These are phyloP conservation scores for Cygnus atratus DNA, from an alignment of 2,113 vertebrate species.

Conservation along the genomic window DNA sequence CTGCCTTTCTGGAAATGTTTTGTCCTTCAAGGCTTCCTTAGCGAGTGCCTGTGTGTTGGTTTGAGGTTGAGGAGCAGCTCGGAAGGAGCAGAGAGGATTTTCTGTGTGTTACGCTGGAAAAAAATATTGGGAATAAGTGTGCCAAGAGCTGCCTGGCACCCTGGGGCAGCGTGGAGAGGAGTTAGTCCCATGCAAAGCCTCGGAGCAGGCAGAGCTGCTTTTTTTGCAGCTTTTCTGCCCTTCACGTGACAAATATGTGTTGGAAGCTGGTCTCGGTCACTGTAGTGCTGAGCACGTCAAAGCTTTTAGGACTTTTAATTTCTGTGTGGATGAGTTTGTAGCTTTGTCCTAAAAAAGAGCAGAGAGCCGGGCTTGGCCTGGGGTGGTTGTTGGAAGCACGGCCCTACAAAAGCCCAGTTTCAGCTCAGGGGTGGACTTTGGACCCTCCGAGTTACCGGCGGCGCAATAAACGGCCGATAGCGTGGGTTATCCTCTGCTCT, in stretches of 20 bases:
- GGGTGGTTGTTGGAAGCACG: background rate
- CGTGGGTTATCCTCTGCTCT: background rate
- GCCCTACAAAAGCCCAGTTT: background rate
- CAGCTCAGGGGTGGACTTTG: background rate
- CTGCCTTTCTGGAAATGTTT: background rate
- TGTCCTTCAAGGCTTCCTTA: background rate
- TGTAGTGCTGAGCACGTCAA: background rate
- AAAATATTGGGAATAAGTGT: background rate
- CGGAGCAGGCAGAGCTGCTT: no score
- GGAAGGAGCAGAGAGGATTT: background rate
- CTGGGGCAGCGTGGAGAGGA: rapidly evolving
- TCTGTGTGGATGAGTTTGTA: background rate
- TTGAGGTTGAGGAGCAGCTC: background rate
- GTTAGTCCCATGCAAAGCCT: rapidly evolving
- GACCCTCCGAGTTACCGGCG: rapidly evolving
- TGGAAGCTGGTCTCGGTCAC: background rate
- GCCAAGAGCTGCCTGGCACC: background rate
- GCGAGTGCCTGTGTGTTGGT: rapidly evolving
- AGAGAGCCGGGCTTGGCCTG: background rate
- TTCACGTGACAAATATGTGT: background rate
- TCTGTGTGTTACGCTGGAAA: background rate
- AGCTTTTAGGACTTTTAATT: rapidly evolving
- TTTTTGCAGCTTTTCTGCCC: no score
- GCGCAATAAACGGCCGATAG: background rate
- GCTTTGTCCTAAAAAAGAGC: background rate